Percentiles rank a stretch among this genome's conserved stretches.
Conservation (phyloP, 2,113 vertebrate species). For the Natator depressus region DNA sequence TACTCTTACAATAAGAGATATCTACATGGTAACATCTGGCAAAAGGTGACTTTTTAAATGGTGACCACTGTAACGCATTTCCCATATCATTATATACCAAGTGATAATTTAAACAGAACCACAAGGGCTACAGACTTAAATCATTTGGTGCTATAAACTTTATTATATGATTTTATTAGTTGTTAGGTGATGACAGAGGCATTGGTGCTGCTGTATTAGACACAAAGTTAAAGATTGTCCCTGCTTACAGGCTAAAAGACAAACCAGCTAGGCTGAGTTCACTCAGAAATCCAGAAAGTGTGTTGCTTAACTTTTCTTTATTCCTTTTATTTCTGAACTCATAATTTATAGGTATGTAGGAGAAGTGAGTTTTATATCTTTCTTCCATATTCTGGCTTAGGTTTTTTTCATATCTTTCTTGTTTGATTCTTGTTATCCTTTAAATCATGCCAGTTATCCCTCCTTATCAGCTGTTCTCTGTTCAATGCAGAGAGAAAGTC, state of each 20-base stretch:
- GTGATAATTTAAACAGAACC: neutral
- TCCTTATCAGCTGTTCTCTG: neutral
- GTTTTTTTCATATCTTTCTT: neutral
- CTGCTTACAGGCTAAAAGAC: neutral
- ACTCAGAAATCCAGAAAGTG: neutral
- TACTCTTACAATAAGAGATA: neutral
- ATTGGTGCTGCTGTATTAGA: neutral
- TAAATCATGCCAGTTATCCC: neutral
- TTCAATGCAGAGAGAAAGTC: neutral
- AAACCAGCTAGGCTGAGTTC: neutral
- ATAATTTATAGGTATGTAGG: neutral
- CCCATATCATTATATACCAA: neutral
- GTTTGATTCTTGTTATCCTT: neutral
- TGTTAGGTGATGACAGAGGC: neutral
- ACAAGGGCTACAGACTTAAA: neutral
- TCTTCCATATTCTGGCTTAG: neutral
- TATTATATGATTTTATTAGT: neutral
- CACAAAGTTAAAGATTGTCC: neutral
- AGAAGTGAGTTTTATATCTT: neutral
- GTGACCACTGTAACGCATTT: neutral
- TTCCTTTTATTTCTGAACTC: neutral
- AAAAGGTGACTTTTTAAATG: neutral
- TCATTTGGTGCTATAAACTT: neutral
- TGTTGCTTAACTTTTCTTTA: neutral
- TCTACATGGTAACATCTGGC: neutral